Evolutionary conservation across 2,797 vertebrate species (phyloP).

Genomic region (Aviceda cuculoides): DNA sequence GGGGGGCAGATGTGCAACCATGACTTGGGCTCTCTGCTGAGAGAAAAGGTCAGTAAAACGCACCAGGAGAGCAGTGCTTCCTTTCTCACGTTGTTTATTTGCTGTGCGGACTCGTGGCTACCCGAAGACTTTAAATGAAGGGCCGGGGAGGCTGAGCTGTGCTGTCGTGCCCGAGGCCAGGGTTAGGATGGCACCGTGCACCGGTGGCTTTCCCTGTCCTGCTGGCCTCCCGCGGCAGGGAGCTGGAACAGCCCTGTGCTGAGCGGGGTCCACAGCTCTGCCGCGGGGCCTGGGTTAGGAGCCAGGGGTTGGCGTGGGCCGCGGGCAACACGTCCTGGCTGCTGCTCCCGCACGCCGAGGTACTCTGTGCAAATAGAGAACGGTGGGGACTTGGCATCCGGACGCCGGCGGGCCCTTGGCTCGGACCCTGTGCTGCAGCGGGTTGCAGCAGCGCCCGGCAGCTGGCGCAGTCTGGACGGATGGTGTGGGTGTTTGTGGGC

Average conservation of each 20-base stretch:
- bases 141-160: neutral
- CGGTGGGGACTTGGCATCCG: neutral
- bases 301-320: neutral
- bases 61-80: neutral
- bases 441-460: neutral
- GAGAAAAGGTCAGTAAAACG: neutral
- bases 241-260: neutral
- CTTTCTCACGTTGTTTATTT: neutral
- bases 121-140: neutral
- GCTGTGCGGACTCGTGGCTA: neutral
- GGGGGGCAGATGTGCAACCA: neutral
- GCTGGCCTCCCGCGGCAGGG: neutral
- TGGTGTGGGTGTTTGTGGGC: neutral
- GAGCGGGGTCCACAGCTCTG: neutral
- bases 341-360: neutral
- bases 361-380: accelerated
- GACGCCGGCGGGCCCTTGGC: too few relatives aligned
- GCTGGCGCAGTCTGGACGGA: accelerated
- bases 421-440: neutral
- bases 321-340: neutral
- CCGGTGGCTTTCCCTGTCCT: neutral
- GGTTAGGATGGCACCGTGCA: neutral
- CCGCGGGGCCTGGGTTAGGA: neutral
- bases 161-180: neutral
- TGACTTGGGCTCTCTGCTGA: neutral